Evolutionary conservation across 2,113 vertebrate genomes (phyloP).

Genomic region (Sterna hirundo): DNA sequence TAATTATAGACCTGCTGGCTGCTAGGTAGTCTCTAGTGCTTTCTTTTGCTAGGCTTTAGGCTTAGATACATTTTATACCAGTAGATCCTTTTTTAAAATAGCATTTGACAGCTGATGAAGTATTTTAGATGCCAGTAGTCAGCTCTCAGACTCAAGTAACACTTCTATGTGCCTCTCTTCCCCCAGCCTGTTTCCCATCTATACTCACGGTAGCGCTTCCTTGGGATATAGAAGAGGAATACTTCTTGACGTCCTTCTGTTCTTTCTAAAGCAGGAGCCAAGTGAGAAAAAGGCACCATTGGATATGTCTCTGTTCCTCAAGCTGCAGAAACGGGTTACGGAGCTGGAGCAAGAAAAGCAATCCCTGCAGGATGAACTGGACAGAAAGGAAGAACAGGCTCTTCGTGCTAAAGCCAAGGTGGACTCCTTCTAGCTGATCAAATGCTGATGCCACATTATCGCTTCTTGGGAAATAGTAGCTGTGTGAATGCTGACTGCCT

Average conservation of each 20-base stretch:
- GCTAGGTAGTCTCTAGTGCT: slow-evolving; percentile 39
- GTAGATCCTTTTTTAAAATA: slow-evolving; percentile 17
- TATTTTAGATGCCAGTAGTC: background rate
- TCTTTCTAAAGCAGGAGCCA: slow-evolving; percentile 79
- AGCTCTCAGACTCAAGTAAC: slow-evolving; percentile 3
- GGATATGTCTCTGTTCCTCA: slow-evolving; percentile 96
- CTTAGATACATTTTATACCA: background rate
- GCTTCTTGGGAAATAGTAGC: background rate
- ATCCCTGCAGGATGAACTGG: slow-evolving; percentile 91
- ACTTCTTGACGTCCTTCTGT: background rate
- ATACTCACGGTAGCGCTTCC: slow-evolving; percentile 21
- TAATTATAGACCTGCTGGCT: background rate
- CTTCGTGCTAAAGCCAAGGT: slow-evolving; percentile 91
- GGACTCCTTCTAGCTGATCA: background rate
- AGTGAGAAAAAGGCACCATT: slow-evolving; percentile 84
- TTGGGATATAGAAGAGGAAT: background rate
- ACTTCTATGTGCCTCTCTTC: background rate
- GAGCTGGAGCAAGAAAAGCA: slow-evolving; percentile 97
- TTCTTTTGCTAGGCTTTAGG: slow-evolving; percentile 32
- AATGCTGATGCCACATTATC: background rate
- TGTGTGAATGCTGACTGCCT: slow-evolving; percentile 10
- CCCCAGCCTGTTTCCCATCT: background rate
- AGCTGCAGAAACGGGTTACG: slow-evolving; percentile 95
- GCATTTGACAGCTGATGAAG: background rate
- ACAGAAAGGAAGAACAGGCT: slow-evolving; percentile 92